These are phyloP conservation scores for Diceros bicornis DNA, from an alignment of 2,797 vertebrate genomes.

Conservation along the genomic window DNA sequence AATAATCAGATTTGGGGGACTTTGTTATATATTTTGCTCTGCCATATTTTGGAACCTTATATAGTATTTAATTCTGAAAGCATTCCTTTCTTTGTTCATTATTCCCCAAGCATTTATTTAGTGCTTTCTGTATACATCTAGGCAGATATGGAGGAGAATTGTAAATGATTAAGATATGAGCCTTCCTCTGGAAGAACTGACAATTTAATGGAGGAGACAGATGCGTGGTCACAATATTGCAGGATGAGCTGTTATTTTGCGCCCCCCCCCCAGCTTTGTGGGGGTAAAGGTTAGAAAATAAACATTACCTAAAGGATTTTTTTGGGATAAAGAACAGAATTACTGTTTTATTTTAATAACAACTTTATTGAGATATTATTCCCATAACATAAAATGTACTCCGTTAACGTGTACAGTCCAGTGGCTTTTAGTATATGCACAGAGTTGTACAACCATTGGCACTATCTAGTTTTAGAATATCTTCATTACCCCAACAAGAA, in stretches of 20 bases:
- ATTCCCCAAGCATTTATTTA: background rate
- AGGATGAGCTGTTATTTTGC: background rate
- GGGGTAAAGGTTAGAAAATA: background rate
- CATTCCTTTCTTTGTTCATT: background rate
- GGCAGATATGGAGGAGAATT: background rate
- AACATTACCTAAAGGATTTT: background rate
- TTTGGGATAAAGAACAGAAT: background rate
- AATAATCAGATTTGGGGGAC: background rate
- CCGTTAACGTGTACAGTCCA: background rate
- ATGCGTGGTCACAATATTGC: background rate
- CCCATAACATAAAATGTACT: background rate
- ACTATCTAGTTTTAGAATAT: background rate
- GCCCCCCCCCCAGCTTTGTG: no score
- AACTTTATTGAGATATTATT: background rate
- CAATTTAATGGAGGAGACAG: background rate
- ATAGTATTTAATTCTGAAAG: slow-evolving; percentile 16
- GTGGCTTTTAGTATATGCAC: background rate
- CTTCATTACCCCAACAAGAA: background rate
- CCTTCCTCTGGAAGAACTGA: background rate
- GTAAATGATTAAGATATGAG: background rate
- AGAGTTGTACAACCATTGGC: background rate
- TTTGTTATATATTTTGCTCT: background rate
- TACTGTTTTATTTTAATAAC: slow-evolving; percentile 26
- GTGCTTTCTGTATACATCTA: background rate
- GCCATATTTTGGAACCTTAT: background rate